phyloP scores from a whole-genome alignment of 2,113 vertebrate genomes.

The Psittacula cyanocephala region DNA sequence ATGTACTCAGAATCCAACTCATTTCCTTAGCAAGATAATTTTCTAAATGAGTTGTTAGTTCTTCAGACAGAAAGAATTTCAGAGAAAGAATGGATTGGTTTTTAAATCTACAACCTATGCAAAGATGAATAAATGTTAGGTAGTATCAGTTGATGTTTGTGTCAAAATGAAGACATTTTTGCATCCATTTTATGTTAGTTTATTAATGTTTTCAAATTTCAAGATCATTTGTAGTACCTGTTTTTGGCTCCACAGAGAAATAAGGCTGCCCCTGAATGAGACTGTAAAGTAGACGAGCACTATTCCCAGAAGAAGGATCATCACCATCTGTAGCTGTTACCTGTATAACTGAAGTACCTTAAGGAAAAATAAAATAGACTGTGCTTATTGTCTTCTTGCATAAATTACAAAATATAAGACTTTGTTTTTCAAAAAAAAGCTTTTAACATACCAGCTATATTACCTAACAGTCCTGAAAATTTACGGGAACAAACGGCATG shows the following conservation, averaged over 20 bases:
- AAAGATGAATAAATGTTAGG: not conserved
- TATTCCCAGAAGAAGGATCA: constrained; percentile 84
- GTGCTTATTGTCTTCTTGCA: not conserved
- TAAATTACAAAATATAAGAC: not conserved
- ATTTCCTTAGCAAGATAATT: not conserved
- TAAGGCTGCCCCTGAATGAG: constrained; percentile 92
- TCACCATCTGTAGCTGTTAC: constrained; percentile 93
- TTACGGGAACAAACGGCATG: not conserved
- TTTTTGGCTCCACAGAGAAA: constrained; percentile 94
- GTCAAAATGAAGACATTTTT: not conserved
- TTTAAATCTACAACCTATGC: not conserved
- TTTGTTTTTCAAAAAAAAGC: not conserved
- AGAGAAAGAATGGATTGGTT: not conserved
- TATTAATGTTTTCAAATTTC: not conserved
- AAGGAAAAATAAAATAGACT: not conserved
- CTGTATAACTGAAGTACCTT: constrained; percentile 89
- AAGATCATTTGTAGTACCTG: constrained; percentile 77
- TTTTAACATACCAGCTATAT: not conserved
- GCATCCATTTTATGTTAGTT: not conserved
- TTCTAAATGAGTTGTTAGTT: not conserved
- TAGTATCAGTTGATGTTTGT: not conserved
- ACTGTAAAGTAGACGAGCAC: constrained; percentile 90
- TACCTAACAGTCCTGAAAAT: not conserved
- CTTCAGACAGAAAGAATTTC: not conserved
- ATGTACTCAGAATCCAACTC: not conserved